Percentiles rank a stretch among this genome's conserved stretches.
These are phyloP conservation scores for Pteria penguin DNA, from an alignment of 2,888 invertebrate genomes.

Conservation along the genomic window DNA sequence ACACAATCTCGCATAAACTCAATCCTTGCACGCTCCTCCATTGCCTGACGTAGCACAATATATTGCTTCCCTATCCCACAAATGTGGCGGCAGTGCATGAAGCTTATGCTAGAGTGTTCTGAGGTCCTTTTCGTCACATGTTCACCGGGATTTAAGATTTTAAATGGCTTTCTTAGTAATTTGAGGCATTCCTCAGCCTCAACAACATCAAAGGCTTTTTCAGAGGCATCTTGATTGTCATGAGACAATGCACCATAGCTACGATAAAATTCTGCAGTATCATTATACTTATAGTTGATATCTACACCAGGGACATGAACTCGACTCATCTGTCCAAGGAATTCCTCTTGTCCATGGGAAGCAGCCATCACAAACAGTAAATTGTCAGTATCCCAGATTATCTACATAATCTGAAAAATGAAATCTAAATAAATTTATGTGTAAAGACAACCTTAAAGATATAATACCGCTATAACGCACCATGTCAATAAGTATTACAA, in stretches of 20 bases:
- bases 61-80: slow-evolving; percentile 70
- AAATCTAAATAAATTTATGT: too few species aligned
- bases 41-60: slow-evolving; percentile 63
- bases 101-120: slow-evolving; percentile 70
- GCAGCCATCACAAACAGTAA: too few species aligned
- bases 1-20: slow-evolving; percentile 74
- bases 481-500: too few species aligned
- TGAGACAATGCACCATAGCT: background rate
- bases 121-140: slow-evolving; percentile 72
- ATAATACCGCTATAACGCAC: too few species aligned
- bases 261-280: slow-evolving; percentile 19
- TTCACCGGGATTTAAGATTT: slow-evolving; percentile 72
- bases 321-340: slow-evolving; percentile 13
- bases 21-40: slow-evolving; percentile 72
- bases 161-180: slow-evolving; percentile 64
- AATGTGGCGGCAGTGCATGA: slow-evolving; percentile 74
- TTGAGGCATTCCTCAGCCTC: slow-evolving; percentile 65
- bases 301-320: slow-evolving; percentile 27
- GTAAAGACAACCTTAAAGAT: too few species aligned
- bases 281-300: slow-evolving; percentile 4
- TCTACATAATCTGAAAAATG: too few species aligned
- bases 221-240: slow-evolving; percentile 9
- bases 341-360: background rate
- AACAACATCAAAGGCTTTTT: slow-evolving; percentile 55
- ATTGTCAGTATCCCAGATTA: too few species aligned